Evolutionary conservation across 1,140 invertebrate genomes (phyloP), one percentile per base, ranked within the genome.

Genomic region (Zophobas atratus): DNA sequence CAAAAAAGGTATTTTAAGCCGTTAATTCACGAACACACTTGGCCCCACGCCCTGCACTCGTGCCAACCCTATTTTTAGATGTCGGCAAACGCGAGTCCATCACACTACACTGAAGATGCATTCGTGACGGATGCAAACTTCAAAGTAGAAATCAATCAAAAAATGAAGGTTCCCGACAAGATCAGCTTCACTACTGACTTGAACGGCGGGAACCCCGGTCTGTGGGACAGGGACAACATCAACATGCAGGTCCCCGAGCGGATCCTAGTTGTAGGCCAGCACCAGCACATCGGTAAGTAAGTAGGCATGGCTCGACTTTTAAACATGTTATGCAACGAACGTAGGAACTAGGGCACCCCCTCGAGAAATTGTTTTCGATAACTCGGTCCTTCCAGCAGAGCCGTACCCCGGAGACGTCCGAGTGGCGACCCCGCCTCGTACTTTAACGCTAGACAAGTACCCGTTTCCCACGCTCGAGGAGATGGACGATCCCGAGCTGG

Each of bases 161-260:
- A 91, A 84, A 96, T 96, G 94, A 89, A 90, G 76, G 93, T 95
- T 5, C 94, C 94, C 0, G 93, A 94, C 81, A 91, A 92, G 81
- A 94, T 96, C 73, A 90, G 91, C 76, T 91, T 90, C 76, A 90
- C 90, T 81, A 89, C 93, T 56, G 91, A 94, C 41, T 77, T 89
- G 74, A 84, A 84, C 81, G 89, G 76, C 82, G 86, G 88, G 41
- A 92, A 92, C 86, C 90, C 90, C 38, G 87, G 89, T 74, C 88
- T 86, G 39, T 94, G 93, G 93, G 91, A 90, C 82, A 88, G 88
- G 84, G 93, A 95, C 79, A 94, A 94, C 87, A 91, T 94, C 86
- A 91, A 94, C 79, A 97, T 97, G 96, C 92, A 92, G 84, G 95
- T 97, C 38, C 96, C 96, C n/a, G 95, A 97, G 81, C 89, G 95